phyloP scores from a whole-genome alignment of 2,797 vertebrate genomes.

The Lutjanus argentimaculatus region DNA sequence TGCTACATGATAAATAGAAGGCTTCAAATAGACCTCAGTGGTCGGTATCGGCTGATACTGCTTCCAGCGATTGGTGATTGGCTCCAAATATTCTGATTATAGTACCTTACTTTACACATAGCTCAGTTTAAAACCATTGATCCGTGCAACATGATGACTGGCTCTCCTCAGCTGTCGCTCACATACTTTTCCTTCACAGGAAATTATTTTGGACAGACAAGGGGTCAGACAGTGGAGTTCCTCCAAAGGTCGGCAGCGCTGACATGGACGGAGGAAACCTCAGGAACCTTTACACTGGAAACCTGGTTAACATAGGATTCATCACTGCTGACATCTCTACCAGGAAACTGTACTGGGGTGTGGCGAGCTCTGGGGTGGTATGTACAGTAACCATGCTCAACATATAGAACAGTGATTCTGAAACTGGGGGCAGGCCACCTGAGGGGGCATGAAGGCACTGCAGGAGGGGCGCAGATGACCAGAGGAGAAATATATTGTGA shows the following conservation, averaged over 20 bases:
- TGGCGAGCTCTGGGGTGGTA: slow-evolving; percentile 79
- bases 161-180: neutral
- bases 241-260: slow-evolving; percentile 82
- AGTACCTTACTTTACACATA: neutral
- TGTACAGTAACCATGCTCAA: slow-evolving; percentile 31
- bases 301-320: slow-evolving; percentile 77
- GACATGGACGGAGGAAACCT: slow-evolving; percentile 85
- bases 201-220: slow-evolving; percentile 86
- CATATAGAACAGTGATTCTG: no score
- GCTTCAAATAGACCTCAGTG: no score
- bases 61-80: no score
- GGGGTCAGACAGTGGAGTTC: slow-evolving; percentile 79
- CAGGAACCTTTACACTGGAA: slow-evolving; percentile 76
- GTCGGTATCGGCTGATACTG: no score
- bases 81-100: no score
- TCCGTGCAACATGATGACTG: neutral
- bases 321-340: slow-evolving; percentile 80
- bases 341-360: slow-evolving; percentile 84
- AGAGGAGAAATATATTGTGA: no score
- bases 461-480: no score
- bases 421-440: no score
- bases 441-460: no score
- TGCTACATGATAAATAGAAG: no score
- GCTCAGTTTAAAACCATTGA: neutral
- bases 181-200: slow-evolving; percentile 52